These are phyloP conservation scores for Pithecia hirsuta DNA, from an alignment of 2,797 vertebrate genomes.

Conservation along the genomic window DNA sequence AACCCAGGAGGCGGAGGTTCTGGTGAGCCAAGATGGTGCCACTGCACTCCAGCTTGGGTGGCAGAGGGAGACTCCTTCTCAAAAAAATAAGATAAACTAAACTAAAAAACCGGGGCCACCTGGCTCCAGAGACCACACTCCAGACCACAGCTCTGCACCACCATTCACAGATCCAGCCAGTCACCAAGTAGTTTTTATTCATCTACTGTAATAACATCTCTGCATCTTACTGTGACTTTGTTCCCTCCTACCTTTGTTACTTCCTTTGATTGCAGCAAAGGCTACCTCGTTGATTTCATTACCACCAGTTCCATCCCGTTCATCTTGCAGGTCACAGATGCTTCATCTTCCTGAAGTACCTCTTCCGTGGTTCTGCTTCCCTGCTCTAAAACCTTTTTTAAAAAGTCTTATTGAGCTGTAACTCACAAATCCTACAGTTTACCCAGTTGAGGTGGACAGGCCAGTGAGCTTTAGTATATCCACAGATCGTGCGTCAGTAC, in stretches of 20 bases:
- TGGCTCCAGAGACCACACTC: not conserved
- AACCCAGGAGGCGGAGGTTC: not conserved
- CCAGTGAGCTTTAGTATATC: not conserved
- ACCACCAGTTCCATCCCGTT: not conserved
- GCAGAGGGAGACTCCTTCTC: too few relatives aligned
- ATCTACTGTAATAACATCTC: accelerated
- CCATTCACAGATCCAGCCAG: not conserved
- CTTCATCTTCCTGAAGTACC: not conserved
- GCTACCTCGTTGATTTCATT: not conserved
- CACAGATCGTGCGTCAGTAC: not conserved
- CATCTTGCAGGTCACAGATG: accelerated
- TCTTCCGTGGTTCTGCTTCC: not conserved
- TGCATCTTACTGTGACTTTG: accelerated
- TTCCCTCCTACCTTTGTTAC: not conserved
- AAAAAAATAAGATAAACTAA: not conserved
- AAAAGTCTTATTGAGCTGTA: not conserved
- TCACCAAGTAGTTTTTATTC: accelerated
- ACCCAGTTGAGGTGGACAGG: not conserved
- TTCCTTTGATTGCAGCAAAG: not conserved
- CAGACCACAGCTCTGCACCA: accelerated
- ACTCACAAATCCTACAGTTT: not conserved
- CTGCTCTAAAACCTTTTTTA: accelerated
- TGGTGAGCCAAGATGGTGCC: not conserved
- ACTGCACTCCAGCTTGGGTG: not conserved
- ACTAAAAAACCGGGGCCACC: not conserved